These are phyloP conservation scores for Lissonota sp. DNA, from an alignment of 2,888 invertebrate genomes.

Conservation along the genomic window DNA sequence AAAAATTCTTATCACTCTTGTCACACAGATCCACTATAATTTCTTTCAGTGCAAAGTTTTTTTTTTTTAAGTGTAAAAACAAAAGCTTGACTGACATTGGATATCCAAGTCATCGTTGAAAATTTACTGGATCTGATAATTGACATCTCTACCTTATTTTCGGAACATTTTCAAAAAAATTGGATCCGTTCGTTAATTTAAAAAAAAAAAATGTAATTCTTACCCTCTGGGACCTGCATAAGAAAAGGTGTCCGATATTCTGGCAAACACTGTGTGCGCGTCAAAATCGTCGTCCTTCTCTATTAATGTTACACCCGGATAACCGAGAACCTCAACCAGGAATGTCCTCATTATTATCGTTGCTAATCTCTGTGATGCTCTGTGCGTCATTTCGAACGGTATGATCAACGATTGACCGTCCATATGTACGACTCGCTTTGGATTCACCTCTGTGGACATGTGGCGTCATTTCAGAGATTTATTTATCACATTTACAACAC, in stretches of 20 bases:
- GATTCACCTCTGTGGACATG: conserved; percentile 82
- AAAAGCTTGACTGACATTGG: background rate
- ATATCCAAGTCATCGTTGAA: background rate
- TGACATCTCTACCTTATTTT: no score
- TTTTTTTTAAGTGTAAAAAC: no score
- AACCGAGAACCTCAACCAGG: conserved; percentile 85
- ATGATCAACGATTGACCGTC: conserved; percentile 83
- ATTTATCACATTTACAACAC: background rate
- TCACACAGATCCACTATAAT: no score
- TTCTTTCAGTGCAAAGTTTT: no score
- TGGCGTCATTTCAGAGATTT: background rate
- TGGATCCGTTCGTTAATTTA: background rate
- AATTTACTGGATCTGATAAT: background rate
- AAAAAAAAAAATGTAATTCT: conserved; percentile 62
- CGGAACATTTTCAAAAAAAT: background rate
- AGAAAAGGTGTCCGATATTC: conserved; percentile 75
- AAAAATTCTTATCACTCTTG: background rate
- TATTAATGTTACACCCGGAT: conserved; percentile 82
- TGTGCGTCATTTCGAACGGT: conserved; percentile 85
- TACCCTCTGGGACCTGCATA: conserved; percentile 73
- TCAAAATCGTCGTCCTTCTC: conserved; percentile 84
- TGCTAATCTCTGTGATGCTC: conserved; percentile 86
- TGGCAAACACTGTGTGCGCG: conserved; percentile 78
- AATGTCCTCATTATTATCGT: conserved; percentile 87
- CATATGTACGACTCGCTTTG: conserved; percentile 83